phyloP scores from a whole-genome alignment of 2,797 vertebrate genomes.

The Galaxias olidus region DNA sequence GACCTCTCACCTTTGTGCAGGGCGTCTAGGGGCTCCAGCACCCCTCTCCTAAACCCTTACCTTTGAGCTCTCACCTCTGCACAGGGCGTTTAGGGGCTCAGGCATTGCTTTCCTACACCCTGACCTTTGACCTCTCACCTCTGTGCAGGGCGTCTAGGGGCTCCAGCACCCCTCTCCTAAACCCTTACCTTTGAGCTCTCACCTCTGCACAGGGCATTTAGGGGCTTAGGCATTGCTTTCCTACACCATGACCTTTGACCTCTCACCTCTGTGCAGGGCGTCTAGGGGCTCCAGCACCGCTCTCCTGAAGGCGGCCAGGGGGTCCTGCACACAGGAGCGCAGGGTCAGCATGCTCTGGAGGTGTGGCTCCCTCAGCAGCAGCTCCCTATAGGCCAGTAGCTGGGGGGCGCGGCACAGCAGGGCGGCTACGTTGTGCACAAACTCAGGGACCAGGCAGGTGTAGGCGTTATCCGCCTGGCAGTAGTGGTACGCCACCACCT shows the following conservation, averaged over 20 bases:
- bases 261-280: conserved; percentile 84
- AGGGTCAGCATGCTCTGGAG: conserved; percentile 93
- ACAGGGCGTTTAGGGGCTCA: too few species aligned
- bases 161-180: conserved; percentile 67
- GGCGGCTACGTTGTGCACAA: conserved; percentile 93
- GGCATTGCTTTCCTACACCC: too few species aligned
- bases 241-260: too few species aligned
- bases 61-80: too few species aligned
- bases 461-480: conserved; percentile 96
- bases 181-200: too few species aligned
- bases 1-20: too few species aligned
- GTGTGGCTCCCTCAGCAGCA: conserved; percentile 88
- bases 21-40: too few species aligned
- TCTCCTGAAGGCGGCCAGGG: conserved; percentile 83
- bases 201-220: too few species aligned
- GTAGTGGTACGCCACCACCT: conserved; percentile 97
- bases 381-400: conserved; percentile 86
- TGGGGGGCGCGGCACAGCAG: conserved; percentile 89
- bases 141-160: conserved; percentile 87
- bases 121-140: conserved; percentile 66
- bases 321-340: conserved; percentile 93
- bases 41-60: too few species aligned
- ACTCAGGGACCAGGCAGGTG: conserved; percentile 95
- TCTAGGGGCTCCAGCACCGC: conserved; percentile 91
- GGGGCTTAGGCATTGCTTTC: too few species aligned